Percentiles rank a stretch among this genome's conserved stretches.
phyloP scores from a whole-genome alignment of 2,888 invertebrate species.

The Desoria tigrina region DNA sequence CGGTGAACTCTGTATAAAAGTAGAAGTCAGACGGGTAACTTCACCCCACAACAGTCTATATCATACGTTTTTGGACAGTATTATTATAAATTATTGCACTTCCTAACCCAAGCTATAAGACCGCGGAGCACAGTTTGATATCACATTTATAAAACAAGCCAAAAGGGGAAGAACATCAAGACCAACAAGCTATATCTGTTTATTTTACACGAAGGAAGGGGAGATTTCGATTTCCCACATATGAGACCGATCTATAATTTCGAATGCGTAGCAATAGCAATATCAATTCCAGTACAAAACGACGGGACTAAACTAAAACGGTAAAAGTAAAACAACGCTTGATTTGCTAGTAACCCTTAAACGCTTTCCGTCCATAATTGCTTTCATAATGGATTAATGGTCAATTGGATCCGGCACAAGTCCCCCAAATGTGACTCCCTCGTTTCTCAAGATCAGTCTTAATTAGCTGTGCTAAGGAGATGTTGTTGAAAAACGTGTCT shows the following conservation, averaged over 20 bases:
- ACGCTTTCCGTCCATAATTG: conserved; percentile 40
- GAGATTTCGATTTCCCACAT: conserved; percentile 21
- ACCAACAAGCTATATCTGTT: too few relatives aligned
- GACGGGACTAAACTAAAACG: not conserved
- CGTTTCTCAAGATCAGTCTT: conserved; percentile 35
- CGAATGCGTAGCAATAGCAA: too few relatives aligned
- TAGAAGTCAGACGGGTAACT: too few relatives aligned
- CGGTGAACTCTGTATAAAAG: too few relatives aligned
- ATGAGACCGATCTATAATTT: not conserved
- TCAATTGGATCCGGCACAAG: conserved; percentile 44
- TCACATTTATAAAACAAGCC: not conserved
- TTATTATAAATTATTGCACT: too few relatives aligned
- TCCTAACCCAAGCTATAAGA: too few relatives aligned
- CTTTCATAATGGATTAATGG: conserved; percentile 51
- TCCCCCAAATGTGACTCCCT: conserved; percentile 1
- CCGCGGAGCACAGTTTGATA: too few relatives aligned
- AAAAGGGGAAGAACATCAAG: conserved; percentile 2
- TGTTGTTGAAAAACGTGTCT: too few relatives aligned
- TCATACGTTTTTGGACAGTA: too few relatives aligned
- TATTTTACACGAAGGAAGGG: conserved; percentile 19
- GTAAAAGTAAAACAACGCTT: conserved; percentile 7
- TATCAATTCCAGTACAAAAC: too few relatives aligned
- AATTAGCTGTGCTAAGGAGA: too few relatives aligned
- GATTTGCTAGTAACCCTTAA: conserved; percentile 26
- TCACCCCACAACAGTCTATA: too few relatives aligned